A percentile compares a stretch with the other conserved stretches of the same genome.
These are phyloP conservation scores for Druon quercuslanigerum DNA, from an alignment of 1,140 invertebrate species.

Conservation along the genomic window DNA sequence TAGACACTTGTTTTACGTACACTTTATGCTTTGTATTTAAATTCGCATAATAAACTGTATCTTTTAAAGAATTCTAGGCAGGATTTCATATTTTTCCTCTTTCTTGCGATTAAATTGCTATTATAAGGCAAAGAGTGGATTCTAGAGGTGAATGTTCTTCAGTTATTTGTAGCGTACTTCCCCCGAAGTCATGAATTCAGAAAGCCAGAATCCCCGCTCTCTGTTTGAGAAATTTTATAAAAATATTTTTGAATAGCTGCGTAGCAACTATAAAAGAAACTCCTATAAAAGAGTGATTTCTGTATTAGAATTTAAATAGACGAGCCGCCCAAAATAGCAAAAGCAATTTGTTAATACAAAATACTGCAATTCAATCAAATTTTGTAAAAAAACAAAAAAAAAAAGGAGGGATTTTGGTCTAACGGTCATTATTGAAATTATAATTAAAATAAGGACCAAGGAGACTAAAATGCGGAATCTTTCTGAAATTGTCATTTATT, in stretches of 20 bases:
- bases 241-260: neutral
- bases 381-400: too few species aligned
- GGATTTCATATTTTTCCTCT: neutral
- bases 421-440: too few species aligned
- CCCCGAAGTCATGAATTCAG: neutral
- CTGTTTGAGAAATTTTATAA: constrained; percentile 10
- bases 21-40: constrained; percentile 1
- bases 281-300: neutral
- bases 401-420: too few species aligned
- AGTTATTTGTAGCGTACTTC: neutral
- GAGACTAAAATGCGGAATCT: too few species aligned
- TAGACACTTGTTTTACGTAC: neutral
- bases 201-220: neutral
- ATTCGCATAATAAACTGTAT: constrained; percentile 10
- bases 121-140: neutral
- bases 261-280: neutral
- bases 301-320: neutral
- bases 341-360: too few species aligned
- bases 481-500: too few species aligned
- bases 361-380: too few species aligned
- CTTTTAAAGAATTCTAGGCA: neutral
- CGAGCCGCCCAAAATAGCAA: too few species aligned
- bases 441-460: too few species aligned
- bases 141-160: neutral
- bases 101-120: neutral